Percentiles rank a stretch among this genome's conserved stretches.
Evolutionary conservation across 2,797 vertebrate genomes (phyloP).

Genomic region (Scleropages formosus): DNA sequence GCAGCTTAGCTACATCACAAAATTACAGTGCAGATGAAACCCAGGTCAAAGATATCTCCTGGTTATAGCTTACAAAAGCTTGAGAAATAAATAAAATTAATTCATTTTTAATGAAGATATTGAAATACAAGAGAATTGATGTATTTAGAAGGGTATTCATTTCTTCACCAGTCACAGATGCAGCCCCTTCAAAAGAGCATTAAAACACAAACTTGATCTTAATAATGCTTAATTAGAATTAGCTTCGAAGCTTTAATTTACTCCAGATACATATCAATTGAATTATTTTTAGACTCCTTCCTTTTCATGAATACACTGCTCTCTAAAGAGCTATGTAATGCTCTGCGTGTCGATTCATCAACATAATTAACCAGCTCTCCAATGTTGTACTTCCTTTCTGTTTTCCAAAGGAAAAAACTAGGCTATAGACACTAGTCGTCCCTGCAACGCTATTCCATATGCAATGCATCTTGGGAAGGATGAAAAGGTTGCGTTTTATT

Average conservation of each 20-base stretch:
- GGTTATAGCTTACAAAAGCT: no score
- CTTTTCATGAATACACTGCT: not conserved
- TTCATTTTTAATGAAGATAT: not conserved
- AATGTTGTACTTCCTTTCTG: not conserved
- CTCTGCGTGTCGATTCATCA: constrained; percentile 18
- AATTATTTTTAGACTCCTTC: constrained; percentile 36
- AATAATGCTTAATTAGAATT: constrained; percentile 21
- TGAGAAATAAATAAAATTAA: no score
- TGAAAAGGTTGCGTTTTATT: no score
- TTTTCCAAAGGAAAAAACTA: constrained; percentile 3
- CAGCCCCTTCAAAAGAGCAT: not conserved
- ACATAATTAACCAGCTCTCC: constrained; percentile 11
- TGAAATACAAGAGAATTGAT: constrained; percentile 7
- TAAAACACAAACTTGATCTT: not conserved
- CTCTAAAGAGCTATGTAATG: constrained; percentile 18
- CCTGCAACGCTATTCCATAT: not conserved
- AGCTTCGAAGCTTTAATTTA: constrained; percentile 31
- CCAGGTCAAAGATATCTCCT: no score
- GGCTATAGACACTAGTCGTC: not conserved
- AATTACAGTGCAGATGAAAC: no score
- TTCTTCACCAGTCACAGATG: not conserved
- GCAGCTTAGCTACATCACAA: no score
- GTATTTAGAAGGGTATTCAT: constrained; percentile 13
- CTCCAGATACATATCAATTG: constrained; percentile 40
- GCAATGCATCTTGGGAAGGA: not conserved